phyloP scores from a whole-genome alignment of 2,888 invertebrate species.

The Bursaphelenchus okinawaensis region DNA sequence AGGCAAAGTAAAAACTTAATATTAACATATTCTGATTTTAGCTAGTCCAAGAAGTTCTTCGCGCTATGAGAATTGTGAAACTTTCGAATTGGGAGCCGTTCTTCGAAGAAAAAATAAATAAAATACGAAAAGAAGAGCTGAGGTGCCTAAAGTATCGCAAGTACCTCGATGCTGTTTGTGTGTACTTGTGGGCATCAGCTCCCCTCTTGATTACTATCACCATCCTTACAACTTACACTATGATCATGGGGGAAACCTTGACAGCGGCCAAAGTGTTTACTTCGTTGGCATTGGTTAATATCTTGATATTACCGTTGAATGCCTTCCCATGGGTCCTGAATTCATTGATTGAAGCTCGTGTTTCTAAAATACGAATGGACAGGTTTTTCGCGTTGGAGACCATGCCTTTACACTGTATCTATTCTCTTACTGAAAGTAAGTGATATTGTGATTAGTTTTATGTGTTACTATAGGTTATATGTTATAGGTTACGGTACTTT shows the following conservation, averaged over 20 bases:
- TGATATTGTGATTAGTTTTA: background rate
- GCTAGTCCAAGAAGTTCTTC: constrained; percentile 77
- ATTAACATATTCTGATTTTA: constrained; percentile 36
- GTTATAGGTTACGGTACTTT: too few species aligned
- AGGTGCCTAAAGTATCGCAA: constrained; percentile 67
- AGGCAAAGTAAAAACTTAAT: background rate
- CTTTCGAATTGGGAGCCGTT: constrained; percentile 87
- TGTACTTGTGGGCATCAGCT: constrained; percentile 96
- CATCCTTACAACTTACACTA: constrained; percentile 61
- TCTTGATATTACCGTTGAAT: constrained; percentile 89
- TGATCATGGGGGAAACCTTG: constrained; percentile 67
- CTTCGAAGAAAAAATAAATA: constrained; percentile 63
- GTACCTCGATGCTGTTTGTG: constrained; percentile 92
- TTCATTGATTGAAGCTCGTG: constrained; percentile 68
- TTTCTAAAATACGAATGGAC: constrained; percentile 64
- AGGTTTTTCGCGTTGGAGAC: constrained; percentile 51
- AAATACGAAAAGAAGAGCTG: constrained; percentile 34
- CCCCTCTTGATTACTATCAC: constrained; percentile 69
- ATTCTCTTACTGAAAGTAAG: constrained; percentile 57
- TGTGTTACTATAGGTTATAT: background rate
- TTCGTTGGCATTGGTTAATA: constrained; percentile 84
- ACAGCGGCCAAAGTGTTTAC: constrained; percentile 88
- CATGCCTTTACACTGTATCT: constrained; percentile 66
- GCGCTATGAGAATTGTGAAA: constrained; percentile 83
- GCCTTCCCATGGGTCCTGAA: constrained; percentile 97